A percentile compares a stretch with the other conserved stretches of the same genome.
phyloP scores from a whole-genome alignment of 2,797 vertebrate species.

The Pterois miles region DNA sequence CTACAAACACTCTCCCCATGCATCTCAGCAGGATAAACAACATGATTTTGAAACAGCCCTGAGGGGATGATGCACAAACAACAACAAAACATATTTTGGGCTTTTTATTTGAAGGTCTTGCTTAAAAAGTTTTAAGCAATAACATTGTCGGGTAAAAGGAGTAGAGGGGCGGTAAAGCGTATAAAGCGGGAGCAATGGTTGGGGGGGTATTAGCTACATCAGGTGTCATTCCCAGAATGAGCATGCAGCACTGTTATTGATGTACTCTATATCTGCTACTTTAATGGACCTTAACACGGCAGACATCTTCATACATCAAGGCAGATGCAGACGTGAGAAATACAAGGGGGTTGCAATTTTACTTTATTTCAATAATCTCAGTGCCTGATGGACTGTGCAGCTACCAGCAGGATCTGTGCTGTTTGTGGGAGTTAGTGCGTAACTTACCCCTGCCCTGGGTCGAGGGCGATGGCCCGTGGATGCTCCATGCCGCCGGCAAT shows the following conservation, averaged over 20 bases:
- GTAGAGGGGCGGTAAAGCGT: neutral
- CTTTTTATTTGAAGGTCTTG: conserved; percentile 24
- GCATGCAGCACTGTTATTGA: conserved; percentile 53
- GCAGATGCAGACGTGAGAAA: conserved; percentile 47
- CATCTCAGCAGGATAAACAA: conserved; percentile 55
- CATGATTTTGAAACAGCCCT: conserved; percentile 40
- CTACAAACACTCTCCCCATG: conserved; percentile 41
- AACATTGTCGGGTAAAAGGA: neutral
- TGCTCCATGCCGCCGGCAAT: conserved; percentile 98
- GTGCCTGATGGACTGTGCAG: conserved; percentile 23
- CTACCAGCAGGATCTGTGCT: neutral
- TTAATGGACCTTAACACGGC: conserved; percentile 57
- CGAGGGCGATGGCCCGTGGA: conserved; percentile 95
- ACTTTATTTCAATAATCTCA: conserved; percentile 44
- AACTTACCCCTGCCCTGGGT: conserved; percentile 94
- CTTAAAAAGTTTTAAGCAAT: conserved; percentile 19
- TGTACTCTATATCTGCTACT: conserved; percentile 52
- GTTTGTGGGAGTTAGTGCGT: neutral
- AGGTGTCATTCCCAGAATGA: conserved; percentile 50
- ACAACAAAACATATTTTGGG: conserved; percentile 19
- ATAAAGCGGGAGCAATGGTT: conserved; percentile 4
- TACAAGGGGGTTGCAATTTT: conserved; percentile 37
- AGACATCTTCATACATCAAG: conserved; percentile 63
- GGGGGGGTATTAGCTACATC: conserved; percentile 36
- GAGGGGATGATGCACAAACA: conserved; percentile 22